Evolutionary conservation across 2,113 vertebrate species (phyloP), one percentile per base, ranked within the genome.

Genomic region (Dipodomys merriami): DNA sequence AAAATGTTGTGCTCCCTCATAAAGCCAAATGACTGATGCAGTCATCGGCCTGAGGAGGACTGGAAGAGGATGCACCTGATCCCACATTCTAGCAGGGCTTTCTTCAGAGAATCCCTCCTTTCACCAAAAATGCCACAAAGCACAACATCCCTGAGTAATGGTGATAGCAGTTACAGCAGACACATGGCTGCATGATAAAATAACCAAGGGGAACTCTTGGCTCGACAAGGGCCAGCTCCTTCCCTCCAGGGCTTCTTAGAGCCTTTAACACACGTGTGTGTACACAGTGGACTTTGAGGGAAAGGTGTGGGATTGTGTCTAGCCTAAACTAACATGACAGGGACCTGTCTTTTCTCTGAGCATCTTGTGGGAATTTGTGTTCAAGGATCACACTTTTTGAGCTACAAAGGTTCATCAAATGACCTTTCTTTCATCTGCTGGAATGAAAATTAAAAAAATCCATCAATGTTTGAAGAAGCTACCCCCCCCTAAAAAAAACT

Each of bases 251-350:
- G 23, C n/a, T 62, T 27, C 83, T 71, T 62, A 18, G 79, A 64
- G 49, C 2, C 77, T 72, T 72, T 44, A n/a, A 30, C 9, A 0
- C 7, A 23, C 10, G 0, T 1, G 18, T 0, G 12, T 0, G 12
- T 1, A 1, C 60, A 2, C 15, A 13, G 53, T 57, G 15, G 53
- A 18, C 62, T 44, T 0, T 19, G 20, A 20, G 27, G 15, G 5
- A 27, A 29, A 11, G 13, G 5, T 2, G 3, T 13, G 7, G 7
- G 12, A 1, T 10, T 19, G 67, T 10, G 27, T 19, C 9, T 0
- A 7, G 1, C 2, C 53, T 12, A 53, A 85, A 35, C 13, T 11
- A 3, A 19, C 0, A 3, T 2, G 11, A 46, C 62, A 27, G 44
- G 0, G 15, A 35, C 19, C 60, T 33, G 15, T 57, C 86, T 35